Conservation (phyloP, 2,888 invertebrate genomes). For the Microchrysa polita region DNA sequence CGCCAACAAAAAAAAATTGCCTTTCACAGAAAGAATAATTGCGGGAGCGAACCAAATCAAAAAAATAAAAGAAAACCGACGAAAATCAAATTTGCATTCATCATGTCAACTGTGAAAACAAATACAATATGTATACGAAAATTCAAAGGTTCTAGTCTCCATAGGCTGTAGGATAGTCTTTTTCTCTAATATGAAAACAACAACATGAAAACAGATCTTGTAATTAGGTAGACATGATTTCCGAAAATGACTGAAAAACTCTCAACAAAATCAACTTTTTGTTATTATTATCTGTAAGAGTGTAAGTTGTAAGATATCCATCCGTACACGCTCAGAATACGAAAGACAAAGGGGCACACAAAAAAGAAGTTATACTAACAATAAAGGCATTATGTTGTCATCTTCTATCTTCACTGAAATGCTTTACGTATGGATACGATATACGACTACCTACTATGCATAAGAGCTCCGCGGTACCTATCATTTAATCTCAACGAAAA, state of each 20-base stretch:
- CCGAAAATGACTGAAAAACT: background rate
- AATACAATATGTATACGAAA: background rate
- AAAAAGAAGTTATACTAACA: conserved; percentile 8
- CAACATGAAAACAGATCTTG: conserved; percentile 8
- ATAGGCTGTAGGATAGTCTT: background rate
- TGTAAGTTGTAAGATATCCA: no score
- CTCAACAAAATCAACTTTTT: conserved; percentile 16
- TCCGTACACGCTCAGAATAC: no score
- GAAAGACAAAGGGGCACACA: no score
- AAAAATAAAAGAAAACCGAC: background rate
- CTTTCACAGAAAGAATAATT: conserved; percentile 11
- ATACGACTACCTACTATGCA: no score
- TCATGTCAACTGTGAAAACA: background rate
- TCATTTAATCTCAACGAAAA: conserved; percentile 7
- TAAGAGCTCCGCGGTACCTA: no score
- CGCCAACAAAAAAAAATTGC: background rate
- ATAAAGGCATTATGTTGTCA: conserved; percentile 37
- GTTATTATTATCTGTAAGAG: conserved; percentile 6
- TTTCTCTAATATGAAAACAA: no score
- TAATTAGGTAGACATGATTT: conserved; percentile 35
- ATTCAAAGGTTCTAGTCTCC: no score
- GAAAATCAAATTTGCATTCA: background rate
- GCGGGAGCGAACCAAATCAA: no score
- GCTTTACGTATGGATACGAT: conserved; percentile 11
- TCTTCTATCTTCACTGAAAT: conserved; percentile 36